Percentiles rank a stretch among this genome's conserved stretches.
Conservation (phyloP, 2,888 invertebrate genomes). For the Elegia similella region DNA sequence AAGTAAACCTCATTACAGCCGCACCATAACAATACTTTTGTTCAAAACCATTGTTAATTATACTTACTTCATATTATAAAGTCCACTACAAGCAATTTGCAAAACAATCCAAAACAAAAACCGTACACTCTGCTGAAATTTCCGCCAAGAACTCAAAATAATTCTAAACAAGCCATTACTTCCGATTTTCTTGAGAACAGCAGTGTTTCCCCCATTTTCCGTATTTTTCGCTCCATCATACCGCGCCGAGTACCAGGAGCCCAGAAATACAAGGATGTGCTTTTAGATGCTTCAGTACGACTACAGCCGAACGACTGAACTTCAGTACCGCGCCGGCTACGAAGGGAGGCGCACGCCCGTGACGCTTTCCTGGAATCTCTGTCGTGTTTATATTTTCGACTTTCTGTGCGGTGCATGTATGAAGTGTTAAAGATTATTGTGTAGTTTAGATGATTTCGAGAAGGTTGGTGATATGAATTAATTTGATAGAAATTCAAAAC, state of each 20-base stretch:
- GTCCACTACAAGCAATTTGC: no score
- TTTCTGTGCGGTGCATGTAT: conserved; percentile 10
- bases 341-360: conserved; percentile 51
- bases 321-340: conserved; percentile 67
- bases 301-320: conserved; percentile 34
- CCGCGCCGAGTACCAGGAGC: conserved; percentile 51
- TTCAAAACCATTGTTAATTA: no score
- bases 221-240: conserved; percentile 38
- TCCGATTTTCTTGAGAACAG: background rate
- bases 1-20: no score
- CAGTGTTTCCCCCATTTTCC: conserved; percentile 6
- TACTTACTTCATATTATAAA: no score
- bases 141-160: no score
- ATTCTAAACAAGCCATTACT: background rate
- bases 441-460: conserved; percentile 34
- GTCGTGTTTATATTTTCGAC: conserved; percentile 27
- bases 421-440: conserved; percentile 26
- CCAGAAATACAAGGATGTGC: conserved; percentile 43
- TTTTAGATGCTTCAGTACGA: conserved; percentile 59
- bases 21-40: no score
- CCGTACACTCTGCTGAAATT: no score
- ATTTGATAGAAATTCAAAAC: background rate
- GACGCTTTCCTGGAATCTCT: conserved; percentile 30
- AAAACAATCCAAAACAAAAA: no score
- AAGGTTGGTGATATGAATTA: conserved; percentile 35